A percentile compares a stretch with the other conserved stretches of the same genome.
Conservation (phyloP, 1,140 invertebrate genomes). For the Caenorhabditis brenneri region DNA sequence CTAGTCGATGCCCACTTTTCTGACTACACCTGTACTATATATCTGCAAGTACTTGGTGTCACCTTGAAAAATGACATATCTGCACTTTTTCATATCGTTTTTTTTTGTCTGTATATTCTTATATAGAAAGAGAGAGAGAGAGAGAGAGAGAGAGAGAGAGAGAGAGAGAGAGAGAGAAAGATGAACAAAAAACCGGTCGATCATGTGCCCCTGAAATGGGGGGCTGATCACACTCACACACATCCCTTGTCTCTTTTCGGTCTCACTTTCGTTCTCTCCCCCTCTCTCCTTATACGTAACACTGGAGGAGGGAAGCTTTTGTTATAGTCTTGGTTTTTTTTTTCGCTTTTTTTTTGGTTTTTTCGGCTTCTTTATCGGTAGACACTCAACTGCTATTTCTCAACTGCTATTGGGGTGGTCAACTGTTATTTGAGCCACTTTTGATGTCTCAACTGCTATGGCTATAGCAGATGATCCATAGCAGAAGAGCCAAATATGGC, state of each 20-base stretch:
- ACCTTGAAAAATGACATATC: no score
- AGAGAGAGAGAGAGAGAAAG: no score
- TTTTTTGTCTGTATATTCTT: background rate
- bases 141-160: background rate
- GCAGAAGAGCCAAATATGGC: no score
- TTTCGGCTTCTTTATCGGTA: no score
- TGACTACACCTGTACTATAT: background rate
- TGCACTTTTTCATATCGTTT: background rate
- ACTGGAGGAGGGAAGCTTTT: background rate
- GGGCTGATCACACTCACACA: constrained; percentile 7
- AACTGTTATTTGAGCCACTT: no score
- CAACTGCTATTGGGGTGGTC: no score
- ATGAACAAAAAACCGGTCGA: constrained; percentile 17
- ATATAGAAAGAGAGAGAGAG: background rate
- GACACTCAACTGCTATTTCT: no score
- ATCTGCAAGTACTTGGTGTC: background rate
- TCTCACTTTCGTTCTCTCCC: constrained; percentile 23
- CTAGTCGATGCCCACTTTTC: no score
- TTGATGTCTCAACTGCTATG: no score
- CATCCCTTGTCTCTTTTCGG: background rate
- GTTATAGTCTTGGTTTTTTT: background rate
- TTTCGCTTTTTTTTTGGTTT: background rate
- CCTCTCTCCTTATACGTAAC: no score
- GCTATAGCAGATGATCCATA: no score
- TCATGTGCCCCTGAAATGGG: constrained; percentile 10